phyloP scores from a whole-genome alignment of 1,140 invertebrate genomes.

The Drosophila oshimai region DNA sequence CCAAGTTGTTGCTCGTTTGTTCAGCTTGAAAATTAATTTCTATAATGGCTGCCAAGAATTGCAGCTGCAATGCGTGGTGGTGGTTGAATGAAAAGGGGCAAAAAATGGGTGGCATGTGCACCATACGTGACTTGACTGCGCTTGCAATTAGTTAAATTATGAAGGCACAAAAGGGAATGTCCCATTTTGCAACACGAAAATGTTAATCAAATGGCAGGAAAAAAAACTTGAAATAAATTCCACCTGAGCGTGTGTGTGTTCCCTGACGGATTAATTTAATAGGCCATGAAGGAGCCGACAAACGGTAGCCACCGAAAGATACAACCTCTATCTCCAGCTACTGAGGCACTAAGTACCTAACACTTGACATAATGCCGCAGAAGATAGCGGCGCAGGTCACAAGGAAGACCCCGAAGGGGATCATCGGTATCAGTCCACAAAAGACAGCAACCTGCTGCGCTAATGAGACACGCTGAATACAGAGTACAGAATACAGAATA shows the following conservation, averaged over 20 bases:
- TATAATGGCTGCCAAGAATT: constrained; percentile 80
- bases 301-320: constrained; percentile 40
- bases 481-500: no score
- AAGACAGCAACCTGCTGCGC: constrained; percentile 67
- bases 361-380: constrained; percentile 74
- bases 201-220: constrained; percentile 47
- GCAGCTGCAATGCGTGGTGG: constrained; percentile 62
- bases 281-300: constrained; percentile 44
- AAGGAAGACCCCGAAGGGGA: neutral
- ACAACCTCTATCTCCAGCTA: constrained; percentile 29
- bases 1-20: constrained; percentile 81
- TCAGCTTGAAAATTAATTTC: constrained; percentile 81
- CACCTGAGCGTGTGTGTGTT: constrained; percentile 23
- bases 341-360: constrained; percentile 75
- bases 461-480: constrained; percentile 69
- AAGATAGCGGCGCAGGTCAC: constrained; percentile 70
- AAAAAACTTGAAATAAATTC: neutral
- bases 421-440: constrained; percentile 3
- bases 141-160: constrained; percentile 80
- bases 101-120: neutral
- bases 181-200: constrained; percentile 65
- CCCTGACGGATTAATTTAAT: constrained; percentile 55
- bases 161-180: constrained; percentile 51
- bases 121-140: constrained; percentile 68
- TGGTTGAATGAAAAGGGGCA: neutral